These are phyloP conservation scores for Allobates femoralis DNA, from an alignment of 2,797 vertebrate genomes.

Conservation along the genomic window DNA sequence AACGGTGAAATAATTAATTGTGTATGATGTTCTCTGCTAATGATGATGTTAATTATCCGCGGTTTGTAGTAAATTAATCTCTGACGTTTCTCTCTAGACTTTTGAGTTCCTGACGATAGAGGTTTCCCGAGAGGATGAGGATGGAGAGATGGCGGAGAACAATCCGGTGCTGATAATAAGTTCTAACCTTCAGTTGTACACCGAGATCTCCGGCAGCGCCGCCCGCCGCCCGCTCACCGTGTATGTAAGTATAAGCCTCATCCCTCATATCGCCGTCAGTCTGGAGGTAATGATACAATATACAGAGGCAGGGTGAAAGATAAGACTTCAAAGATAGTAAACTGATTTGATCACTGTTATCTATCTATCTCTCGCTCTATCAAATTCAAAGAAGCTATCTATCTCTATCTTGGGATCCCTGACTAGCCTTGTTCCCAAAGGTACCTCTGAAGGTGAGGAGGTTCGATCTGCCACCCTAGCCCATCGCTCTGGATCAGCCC, in stretches of 20 bases:
- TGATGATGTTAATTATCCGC: background rate
- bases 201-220: background rate
- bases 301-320: too few species aligned
- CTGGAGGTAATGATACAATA: too few species aligned
- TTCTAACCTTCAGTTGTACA: accelerated
- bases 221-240: background rate
- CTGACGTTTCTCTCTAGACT: background rate
- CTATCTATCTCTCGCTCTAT: background rate
- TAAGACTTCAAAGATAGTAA: too few species aligned
- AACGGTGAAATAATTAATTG: background rate
- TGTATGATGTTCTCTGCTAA: background rate
- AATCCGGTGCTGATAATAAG: conserved; percentile 28
- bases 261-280: background rate
- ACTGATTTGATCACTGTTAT: too few species aligned
- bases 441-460: too few species aligned
- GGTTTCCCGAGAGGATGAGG: background rate
- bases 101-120: conserved; percentile 1
- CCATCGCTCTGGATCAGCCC: too few species aligned
- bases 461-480: too few species aligned
- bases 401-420: background rate
- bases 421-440: too few species aligned
- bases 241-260: conserved; percentile 26
- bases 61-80: background rate
- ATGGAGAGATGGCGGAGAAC: background rate
- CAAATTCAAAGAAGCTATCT: too few species aligned